Conservation (phyloP, 2,888 invertebrate species). For the Drosophila robusta region DNA sequence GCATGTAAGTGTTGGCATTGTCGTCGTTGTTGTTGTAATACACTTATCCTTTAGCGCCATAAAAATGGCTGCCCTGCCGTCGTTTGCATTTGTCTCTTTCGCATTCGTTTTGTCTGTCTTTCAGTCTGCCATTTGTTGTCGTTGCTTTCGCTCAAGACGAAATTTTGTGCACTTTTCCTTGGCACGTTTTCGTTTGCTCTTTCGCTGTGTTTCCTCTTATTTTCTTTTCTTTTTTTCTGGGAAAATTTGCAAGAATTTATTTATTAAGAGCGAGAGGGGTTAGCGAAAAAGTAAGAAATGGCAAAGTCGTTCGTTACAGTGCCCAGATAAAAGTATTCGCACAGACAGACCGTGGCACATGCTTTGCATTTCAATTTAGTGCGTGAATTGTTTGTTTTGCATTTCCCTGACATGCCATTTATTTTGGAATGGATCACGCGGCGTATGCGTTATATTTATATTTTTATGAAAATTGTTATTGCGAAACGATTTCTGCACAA, state of each 20-base stretch:
- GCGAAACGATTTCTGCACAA: slow-evolving; percentile 13
- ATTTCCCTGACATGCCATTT: slow-evolving; percentile 32
- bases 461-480: slow-evolving; percentile 9
- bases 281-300: neutral
- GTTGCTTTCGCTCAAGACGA: slow-evolving; percentile 35
- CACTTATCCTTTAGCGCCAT: slow-evolving; percentile 67
- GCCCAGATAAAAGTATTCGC: slow-evolving; percentile 43
- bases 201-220: neutral
- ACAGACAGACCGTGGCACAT: slow-evolving; percentile 44
- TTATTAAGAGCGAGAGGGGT: slow-evolving; percentile 34
- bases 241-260: slow-evolving; percentile 64
- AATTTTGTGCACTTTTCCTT: slow-evolving; percentile 40
- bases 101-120: slow-evolving; percentile 28
- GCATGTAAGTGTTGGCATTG: slow-evolving; percentile 26
- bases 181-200: slow-evolving; percentile 19
- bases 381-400: slow-evolving; percentile 47
- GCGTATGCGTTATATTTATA: slow-evolving; percentile 33
- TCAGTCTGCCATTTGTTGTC: slow-evolving; percentile 42
- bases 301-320: slow-evolving; percentile 20
- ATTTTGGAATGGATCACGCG: slow-evolving; percentile 12
- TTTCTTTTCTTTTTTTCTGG: slow-evolving; percentile 22
- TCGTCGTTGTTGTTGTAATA: slow-evolving; percentile 58
- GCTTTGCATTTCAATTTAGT: slow-evolving; percentile 73
- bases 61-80: slow-evolving; percentile 60
- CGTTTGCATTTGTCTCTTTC: slow-evolving; percentile 61